Evolutionary conservation across 2,888 invertebrate species (phyloP).

Genomic region (Drosophila infuscata): DNA sequence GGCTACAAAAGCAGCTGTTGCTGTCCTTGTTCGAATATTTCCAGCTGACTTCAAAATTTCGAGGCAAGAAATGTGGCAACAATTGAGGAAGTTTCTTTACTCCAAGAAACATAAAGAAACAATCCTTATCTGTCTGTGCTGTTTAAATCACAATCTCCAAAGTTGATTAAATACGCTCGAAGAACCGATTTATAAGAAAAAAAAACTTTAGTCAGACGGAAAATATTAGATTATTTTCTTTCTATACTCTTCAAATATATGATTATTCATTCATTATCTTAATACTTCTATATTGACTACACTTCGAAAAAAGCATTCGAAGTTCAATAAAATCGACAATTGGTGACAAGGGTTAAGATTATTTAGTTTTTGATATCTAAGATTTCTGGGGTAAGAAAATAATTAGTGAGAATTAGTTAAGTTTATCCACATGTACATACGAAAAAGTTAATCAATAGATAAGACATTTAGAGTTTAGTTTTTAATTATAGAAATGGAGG

Average conservation of each 20-base stretch:
- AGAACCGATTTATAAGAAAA: background rate
- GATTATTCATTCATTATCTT: background rate
- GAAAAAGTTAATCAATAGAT: no score
- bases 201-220: no score
- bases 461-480: no score
- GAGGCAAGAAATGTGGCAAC: background rate
- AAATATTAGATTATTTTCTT: no score
- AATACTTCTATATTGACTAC: background rate
- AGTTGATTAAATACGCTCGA: background rate
- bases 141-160: background rate
- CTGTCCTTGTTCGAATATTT: background rate
- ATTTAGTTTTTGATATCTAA: no score
- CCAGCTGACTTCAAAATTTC: constrained; percentile 20
- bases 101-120: no score
- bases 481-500: no score
- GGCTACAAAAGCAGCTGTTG: constrained; percentile 48
- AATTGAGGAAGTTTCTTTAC: background rate
- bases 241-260: no score
- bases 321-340: background rate
- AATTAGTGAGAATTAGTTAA: no score
- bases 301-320: background rate
- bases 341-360: background rate
- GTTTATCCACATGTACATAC: no score
- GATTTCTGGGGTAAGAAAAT: no score
- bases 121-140: background rate